A percentile compares a stretch with the other conserved stretches of the same genome.
These are phyloP conservation scores for Coregonus sp. DNA, from an alignment of 2,797 vertebrate species.

Conservation along the genomic window DNA sequence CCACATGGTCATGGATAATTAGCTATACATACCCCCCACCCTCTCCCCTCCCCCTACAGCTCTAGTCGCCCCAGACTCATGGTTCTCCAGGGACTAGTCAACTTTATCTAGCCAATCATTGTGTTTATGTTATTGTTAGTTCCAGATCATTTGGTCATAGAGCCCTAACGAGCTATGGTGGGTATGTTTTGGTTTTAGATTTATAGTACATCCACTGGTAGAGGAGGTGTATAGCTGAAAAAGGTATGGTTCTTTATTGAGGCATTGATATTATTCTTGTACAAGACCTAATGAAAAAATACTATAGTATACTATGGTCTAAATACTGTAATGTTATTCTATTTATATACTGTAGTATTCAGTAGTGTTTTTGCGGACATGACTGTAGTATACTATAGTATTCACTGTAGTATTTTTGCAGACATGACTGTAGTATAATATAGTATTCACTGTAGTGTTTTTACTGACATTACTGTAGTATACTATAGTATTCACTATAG, in stretches of 20 bases:
- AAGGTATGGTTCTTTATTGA: not conserved
- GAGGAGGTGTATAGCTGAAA: not conserved
- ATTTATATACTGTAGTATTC: no score
- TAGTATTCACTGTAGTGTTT: no score
- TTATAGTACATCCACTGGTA: not conserved
- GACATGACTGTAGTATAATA: no score
- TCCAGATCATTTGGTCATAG: not conserved
- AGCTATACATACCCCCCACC: not conserved
- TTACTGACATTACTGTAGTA: no score
- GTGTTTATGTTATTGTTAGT: constrained; percentile 17
- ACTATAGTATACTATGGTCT: no score
- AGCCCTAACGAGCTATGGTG: not conserved
- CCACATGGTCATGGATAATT: not conserved
- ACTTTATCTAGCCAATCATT: constrained; percentile 4
- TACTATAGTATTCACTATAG: no score
- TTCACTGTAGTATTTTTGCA: no score
- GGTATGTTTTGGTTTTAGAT: constrained; percentile 2
- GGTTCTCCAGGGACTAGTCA: not conserved
- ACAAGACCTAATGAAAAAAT: not conserved
- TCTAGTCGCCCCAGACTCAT: not conserved
- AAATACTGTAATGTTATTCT: no score
- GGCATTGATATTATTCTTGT: not conserved
- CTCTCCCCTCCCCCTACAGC: no score
- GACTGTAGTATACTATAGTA: no score
- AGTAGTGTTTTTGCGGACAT: no score